phyloP scores from a whole-genome alignment of 1,140 invertebrate species.

The Thereuonema tuberculata region DNA sequence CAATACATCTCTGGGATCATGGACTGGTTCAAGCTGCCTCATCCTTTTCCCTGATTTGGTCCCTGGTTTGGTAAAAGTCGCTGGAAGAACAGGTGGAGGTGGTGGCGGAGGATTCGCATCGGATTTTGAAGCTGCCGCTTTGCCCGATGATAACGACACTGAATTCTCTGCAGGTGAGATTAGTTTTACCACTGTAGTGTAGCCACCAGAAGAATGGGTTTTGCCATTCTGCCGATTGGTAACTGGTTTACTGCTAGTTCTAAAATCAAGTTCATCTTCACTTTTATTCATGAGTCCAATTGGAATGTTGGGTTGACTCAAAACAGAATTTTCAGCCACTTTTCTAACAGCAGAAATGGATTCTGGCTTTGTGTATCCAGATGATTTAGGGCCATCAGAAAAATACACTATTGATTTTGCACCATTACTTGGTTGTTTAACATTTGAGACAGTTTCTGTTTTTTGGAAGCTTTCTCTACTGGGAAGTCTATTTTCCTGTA shows the following conservation, averaged over 20 bases:
- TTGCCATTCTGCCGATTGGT: not conserved
- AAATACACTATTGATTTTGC: no score
- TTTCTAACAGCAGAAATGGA: no score
- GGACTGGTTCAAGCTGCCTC: constrained; percentile 19
- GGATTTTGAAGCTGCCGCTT: no score
- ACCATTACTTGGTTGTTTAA: no score
- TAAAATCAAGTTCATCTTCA: not conserved
- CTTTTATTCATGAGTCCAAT: no score
- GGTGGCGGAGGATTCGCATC: not conserved
- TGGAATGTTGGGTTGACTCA: not conserved
- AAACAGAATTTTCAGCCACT: not conserved
- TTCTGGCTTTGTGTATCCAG: no score
- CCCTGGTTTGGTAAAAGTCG: not conserved
- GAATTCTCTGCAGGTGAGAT: no score
- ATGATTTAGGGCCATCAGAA: no score
- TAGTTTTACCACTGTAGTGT: not conserved
- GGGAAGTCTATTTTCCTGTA: not conserved
- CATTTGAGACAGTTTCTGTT: not conserved
- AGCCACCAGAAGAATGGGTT: not conserved
- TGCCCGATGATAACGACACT: no score
- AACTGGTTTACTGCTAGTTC: not conserved
- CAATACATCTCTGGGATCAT: constrained; percentile 47
- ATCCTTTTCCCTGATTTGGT: not conserved
- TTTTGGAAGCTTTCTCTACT: not conserved
- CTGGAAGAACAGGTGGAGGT: not conserved